Conservation (phyloP, 2,888 invertebrate genomes). For the Blastobasis adustella region DNA sequence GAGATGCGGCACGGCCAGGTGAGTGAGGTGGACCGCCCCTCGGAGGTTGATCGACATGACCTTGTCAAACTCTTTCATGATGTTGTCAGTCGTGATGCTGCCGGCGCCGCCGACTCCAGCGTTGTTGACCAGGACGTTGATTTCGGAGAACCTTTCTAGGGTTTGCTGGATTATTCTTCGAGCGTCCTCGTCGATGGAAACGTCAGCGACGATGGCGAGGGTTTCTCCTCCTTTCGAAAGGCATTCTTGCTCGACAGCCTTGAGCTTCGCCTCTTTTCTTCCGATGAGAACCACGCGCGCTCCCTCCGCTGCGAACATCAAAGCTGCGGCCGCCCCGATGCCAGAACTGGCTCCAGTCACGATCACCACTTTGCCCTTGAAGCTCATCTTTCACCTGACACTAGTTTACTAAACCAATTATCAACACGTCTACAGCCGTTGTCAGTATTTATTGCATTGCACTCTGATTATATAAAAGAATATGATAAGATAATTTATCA, state of each 20-base stretch:
- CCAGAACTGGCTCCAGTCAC: conserved; percentile 78
- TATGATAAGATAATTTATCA: too few species aligned
- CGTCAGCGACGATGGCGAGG: conserved; percentile 17
- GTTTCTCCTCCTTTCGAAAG: conserved; percentile 10
- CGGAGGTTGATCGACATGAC: conserved; percentile 19
- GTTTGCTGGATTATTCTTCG: conserved; percentile 16
- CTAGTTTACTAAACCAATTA: too few species aligned
- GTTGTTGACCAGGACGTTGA: conserved; percentile 24
- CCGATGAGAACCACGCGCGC: conserved; percentile 20
- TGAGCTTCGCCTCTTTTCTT: conserved; percentile 19
- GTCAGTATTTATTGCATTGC: too few species aligned
- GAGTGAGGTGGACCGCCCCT: conserved; percentile 15
- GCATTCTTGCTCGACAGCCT: conserved; percentile 13
- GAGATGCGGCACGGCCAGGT: conserved; percentile 15
- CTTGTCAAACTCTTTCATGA: conserved; percentile 15
- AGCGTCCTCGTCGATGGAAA: conserved; percentile 15
- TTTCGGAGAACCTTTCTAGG: conserved; percentile 15
- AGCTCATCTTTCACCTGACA: conserved; percentile 3
- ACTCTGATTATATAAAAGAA: too few species aligned
- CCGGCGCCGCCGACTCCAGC: conserved; percentile 13
- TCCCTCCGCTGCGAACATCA: conserved; percentile 57
- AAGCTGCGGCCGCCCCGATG: conserved; percentile 76
- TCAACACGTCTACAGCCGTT: too few species aligned
- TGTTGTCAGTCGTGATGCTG: conserved; percentile 8
- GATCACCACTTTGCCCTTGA: conserved; percentile 58